Base-by-base conservation (phyloP, 2,797 vertebrate species). In the Lithobates sylvaticus region DNA sequence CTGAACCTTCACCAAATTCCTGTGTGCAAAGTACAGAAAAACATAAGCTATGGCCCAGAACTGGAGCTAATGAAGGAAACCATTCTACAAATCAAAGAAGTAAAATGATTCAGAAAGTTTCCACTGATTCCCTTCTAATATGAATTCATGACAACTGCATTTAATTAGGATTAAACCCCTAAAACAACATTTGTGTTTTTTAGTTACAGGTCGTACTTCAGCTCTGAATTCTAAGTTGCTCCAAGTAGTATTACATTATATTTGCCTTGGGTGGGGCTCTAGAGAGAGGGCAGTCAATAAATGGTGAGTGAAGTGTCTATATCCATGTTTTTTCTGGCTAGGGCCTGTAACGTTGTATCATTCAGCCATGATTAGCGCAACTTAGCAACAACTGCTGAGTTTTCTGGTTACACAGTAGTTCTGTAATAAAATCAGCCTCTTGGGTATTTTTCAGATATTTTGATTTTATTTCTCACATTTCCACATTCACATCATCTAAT, bases 1-100 rank as follows among this genome's bases (percentile, higher is more conserved):
- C 91, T 92, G 86, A 88, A 90, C 91, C 90, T 90, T 89, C 83
- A 89, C 90, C 90, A 89, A 89, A 88, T 92, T 90, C 89, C 88
- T 89, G 54, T 61, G 76, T 74, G 64, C 58, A 65, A 32, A 83
- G 68, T 18, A 68, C 29, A 84, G 81, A 85, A 89, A 91, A 91
- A 89, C 80, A 84, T 84, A 80, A 84, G 61, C 70, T 42, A 5
- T 36, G 65, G 67, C 61, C 13, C 39, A 67, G 47, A 67, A 61
- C 21, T 58, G 64, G 39, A 39, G 32, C 61, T 69, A 80, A 74
- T 84, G 42, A 84, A 84, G 76, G 70, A 79, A 78, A 75, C 81
- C 21, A 79, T 84, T 87, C 86, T 84, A n/a, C 50, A 69, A 87
- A 87, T 83, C 75, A 87, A 83, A 83, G 81, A 54, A 32, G 67